Conservation (phyloP, 2,888 invertebrate species). For the Stenodema calcarata region DNA sequence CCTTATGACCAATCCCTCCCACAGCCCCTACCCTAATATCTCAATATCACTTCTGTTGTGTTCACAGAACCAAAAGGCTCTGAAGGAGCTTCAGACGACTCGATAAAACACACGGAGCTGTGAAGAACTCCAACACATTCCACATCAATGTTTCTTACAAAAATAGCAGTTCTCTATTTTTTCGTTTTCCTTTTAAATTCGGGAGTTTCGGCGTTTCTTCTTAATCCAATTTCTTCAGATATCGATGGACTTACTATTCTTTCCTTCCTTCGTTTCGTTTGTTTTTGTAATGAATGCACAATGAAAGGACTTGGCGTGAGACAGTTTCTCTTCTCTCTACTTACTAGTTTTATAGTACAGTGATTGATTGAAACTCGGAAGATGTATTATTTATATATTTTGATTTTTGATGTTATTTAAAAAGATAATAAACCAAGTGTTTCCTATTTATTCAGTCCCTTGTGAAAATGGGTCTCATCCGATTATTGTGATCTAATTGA, state of each 20-base stretch:
- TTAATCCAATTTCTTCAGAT: background rate
- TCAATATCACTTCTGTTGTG: background rate
- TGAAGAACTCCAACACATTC: conserved; percentile 14
- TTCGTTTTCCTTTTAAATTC: background rate
- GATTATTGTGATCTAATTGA: background rate
- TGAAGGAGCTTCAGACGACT: background rate
- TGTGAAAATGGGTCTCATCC: background rate
- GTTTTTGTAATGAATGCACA: background rate
- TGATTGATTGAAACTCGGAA: conserved; percentile 33
- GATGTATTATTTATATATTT: conserved; percentile 8
- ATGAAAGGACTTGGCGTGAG: conserved; percentile 3
- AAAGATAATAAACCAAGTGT: background rate
- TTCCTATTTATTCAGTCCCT: background rate
- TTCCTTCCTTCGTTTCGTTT: background rate
- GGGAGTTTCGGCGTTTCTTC: background rate
- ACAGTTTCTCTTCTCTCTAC: conserved; percentile 34
- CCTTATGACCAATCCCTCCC: too few species aligned
- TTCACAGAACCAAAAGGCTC: background rate
- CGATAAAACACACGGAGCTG: conserved; percentile 2
- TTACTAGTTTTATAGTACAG: conserved; percentile 47
- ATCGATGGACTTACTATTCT: background rate
- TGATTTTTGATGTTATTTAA: background rate
- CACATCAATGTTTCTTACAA: background rate
- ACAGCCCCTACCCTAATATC: too few species aligned
- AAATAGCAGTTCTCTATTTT: background rate